Base-by-base conservation (phyloP, 2,113 vertebrate species). In the Capreolus pygargus region DNA sequence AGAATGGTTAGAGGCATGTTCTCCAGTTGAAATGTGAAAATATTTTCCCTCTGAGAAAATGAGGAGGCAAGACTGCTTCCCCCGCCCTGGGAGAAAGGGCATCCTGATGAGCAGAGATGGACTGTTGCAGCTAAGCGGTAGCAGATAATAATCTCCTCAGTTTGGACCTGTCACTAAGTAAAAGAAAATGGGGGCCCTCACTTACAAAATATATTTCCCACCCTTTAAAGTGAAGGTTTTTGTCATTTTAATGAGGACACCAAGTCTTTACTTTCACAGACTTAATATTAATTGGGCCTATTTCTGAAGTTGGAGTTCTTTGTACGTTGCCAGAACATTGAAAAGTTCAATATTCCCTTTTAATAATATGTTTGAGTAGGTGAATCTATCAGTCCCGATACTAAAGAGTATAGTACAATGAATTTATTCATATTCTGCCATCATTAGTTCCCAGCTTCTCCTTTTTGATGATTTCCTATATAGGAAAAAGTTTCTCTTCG, bases 201-300 rank as follows among this genome's bases (percentile, higher is more conserved):
- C 57, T 58, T 90, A 97, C 3, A 95, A 95, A 83, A 94, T 94
- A 27, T 86, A 93, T 93, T 97, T 96, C 55, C 64, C 30, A 58
- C 19, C 91, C 88, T 94, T 92, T 89, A 45, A 93, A 97, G 92
- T 97, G 54, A 96, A 36, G 30, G 60, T 23, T 97, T 97, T 96
- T 98, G 64, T 95, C 89, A 96, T 97, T 96, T 98, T 97, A 97
- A 98, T 95, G 97, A 97, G 95, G 91, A 92, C 14, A 96, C 39
- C 47, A 87, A 93, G 57, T 95, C 79, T 96, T 97, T 93, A 64
- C 83, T 91, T 98, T 96, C 70, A 91, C 23, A 94, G 82, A 94
- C 79, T 97, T 94, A 98, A 91, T 95, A 93, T 95, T 97, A 96
- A 97, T 97, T 96, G 83, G 94, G 61, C 23, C 79, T 13, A 81